Evolutionary conservation across 2,797 vertebrate genomes (phyloP).

Genomic region (Falco biarmicus): DNA sequence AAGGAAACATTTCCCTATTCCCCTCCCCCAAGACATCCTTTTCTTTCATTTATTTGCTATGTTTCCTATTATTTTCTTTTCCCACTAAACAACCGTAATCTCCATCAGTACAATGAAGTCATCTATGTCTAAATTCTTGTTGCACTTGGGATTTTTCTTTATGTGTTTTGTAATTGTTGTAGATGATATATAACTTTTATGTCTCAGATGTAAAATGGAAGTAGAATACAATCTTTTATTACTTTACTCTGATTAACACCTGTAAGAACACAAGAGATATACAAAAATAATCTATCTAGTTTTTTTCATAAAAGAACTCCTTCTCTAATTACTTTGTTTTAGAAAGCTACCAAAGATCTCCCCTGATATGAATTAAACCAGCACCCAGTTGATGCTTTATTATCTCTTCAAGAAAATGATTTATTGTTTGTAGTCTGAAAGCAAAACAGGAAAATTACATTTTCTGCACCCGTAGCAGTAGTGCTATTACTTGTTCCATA

Average conservation of each 20-base stretch:
- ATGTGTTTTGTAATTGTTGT: constrained; percentile 44
- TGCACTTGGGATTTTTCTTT: constrained; percentile 59
- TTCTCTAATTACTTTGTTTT: constrained; percentile 70
- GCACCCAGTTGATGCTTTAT: constrained; percentile 87
- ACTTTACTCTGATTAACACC: constrained; percentile 36
- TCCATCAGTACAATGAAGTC: constrained; percentile 40
- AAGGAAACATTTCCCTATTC: constrained; percentile 55
- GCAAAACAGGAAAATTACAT: constrained; percentile 88
- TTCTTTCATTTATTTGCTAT: constrained; percentile 48
- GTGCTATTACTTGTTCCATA: constrained; percentile 72
- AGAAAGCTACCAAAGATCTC: constrained; percentile 81
- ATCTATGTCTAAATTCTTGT: constrained; percentile 57
- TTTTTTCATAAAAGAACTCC: constrained; percentile 40
- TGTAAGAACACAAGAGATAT: constrained; percentile 62
- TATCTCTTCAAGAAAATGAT: constrained; percentile 92
- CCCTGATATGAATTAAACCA: constrained; percentile 88
- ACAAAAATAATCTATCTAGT: constrained; percentile 45
- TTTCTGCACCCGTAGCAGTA: constrained; percentile 81
- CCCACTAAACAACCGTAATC: constrained; percentile 46
- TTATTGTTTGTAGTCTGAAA: constrained; percentile 89
- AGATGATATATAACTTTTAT: constrained; percentile 62
- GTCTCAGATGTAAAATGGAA: constrained; percentile 51
- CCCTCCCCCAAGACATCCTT: constrained; percentile 24
- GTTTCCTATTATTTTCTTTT: constrained; percentile 47
- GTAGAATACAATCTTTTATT: constrained; percentile 45